A percentile compares a stretch with the other conserved stretches of the same genome.
phyloP scores from a whole-genome alignment of 1,140 invertebrate genomes.

The Bombus confusus region DNA sequence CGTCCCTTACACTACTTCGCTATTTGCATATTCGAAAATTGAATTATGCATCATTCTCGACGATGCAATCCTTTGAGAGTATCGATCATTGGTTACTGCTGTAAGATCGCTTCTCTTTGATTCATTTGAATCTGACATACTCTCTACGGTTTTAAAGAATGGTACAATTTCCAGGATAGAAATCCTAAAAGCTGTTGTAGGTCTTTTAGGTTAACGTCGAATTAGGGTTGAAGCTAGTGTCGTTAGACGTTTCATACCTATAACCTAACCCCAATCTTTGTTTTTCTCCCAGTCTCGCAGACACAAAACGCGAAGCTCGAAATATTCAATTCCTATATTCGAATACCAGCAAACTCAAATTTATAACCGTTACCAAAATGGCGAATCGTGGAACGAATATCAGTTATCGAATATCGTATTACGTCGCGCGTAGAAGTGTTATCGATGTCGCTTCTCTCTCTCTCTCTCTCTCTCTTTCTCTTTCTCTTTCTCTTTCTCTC shows the following conservation, averaged over 20 bases:
- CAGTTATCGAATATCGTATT: too few species aligned
- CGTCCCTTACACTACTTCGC: not conserved
- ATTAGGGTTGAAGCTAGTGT: not conserved
- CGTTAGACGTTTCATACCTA: not conserved
- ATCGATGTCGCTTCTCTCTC: too few species aligned
- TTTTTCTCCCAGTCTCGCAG: too few species aligned
- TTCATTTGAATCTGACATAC: rapidly evolving
- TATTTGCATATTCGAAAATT: not conserved
- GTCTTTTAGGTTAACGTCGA: not conserved
- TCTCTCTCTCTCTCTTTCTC: too few species aligned
- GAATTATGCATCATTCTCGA: not conserved
- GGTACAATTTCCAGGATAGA: not conserved
- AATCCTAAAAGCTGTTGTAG: not conserved
- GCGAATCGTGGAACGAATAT: too few species aligned
- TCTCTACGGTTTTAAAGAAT: not conserved
- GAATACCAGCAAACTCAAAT: not conserved
- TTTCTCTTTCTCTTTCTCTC: too few species aligned
- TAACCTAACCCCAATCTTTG: too few species aligned
- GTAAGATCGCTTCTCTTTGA: not conserved
- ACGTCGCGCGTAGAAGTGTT: too few species aligned
- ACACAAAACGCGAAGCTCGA: not conserved
- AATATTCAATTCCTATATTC: not conserved
- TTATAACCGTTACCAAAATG: not conserved
- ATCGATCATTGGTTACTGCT: not conserved
- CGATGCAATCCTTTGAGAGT: not conserved